Evolutionary conservation across 2,113 vertebrate species (phyloP).

Genomic region (Mastomys natalensis): DNA sequence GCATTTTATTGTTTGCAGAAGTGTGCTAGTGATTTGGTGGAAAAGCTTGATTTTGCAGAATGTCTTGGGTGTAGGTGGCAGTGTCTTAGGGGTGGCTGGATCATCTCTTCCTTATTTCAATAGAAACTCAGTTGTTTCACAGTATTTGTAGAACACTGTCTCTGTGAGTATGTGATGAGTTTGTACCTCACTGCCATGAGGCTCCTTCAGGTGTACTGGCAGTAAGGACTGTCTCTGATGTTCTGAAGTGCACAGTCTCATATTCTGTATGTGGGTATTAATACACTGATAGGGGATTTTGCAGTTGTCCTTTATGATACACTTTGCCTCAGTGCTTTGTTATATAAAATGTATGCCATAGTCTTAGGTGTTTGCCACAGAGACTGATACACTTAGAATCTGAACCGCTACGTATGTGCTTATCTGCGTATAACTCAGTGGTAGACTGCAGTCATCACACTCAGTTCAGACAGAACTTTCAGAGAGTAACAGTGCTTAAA

Average conservation of each 20-base stretch:
- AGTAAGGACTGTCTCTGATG: background rate
- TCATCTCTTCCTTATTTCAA: background rate
- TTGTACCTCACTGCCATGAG: background rate
- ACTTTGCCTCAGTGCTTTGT: background rate
- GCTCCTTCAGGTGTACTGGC: background rate
- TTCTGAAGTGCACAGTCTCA: background rate
- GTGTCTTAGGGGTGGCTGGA: background rate
- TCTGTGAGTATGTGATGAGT: background rate
- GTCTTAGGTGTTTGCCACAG: conserved; percentile 10
- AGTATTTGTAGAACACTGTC: background rate
- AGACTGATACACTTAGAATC: background rate
- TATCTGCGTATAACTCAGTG: conserved; percentile 26
- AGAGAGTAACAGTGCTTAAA: background rate
- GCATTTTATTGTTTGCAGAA: background rate
- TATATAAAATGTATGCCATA: background rate
- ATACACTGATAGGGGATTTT: background rate
- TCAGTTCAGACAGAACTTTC: conserved; percentile 13
- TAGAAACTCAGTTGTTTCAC: background rate
- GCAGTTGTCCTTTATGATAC: background rate
- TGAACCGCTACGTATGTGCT: background rate
- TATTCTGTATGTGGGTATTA: background rate
- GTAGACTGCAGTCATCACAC: background rate
- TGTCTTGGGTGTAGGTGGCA: background rate
- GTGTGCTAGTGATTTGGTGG: background rate
- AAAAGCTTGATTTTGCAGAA: background rate